These are phyloP conservation scores for Colletes latitarsis DNA, from an alignment of 1,140 invertebrate genomes.

Conservation along the genomic window DNA sequence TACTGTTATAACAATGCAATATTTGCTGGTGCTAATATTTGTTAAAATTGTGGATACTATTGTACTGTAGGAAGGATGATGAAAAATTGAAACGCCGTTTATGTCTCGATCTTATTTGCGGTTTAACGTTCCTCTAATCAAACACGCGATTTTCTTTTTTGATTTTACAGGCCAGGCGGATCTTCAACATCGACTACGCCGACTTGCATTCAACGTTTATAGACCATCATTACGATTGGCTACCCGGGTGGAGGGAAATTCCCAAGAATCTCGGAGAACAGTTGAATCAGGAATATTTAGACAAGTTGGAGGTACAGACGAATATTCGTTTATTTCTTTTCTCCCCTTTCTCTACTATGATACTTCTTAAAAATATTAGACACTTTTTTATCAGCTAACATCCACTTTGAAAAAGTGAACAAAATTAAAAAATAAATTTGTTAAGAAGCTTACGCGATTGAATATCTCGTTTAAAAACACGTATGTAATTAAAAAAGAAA, in stretches of 20 bases:
- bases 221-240: conserved; percentile 81
- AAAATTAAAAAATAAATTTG: too few species aligned
- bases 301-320: conserved; percentile 77
- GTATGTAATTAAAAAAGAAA: too few species aligned
- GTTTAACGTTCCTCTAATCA: neutral
- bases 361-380: too few species aligned
- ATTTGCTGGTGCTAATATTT: too few species aligned
- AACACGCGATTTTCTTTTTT: conserved; percentile 53
- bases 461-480: too few species aligned
- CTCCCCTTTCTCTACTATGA: too few species aligned
- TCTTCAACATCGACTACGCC: conserved; percentile 80
- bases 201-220: conserved; percentile 80
- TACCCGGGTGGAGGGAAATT: conserved; percentile 78
- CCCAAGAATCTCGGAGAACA: conserved; percentile 81
- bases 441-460: too few species aligned
- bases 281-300: conserved; percentile 75
- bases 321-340: neutral
- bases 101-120: conserved; percentile 1
- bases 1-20: too few species aligned
- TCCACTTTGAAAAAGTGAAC: too few species aligned
- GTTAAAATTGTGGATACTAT: conserved; percentile 2
- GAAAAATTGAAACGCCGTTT: neutral
- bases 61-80: conserved; percentile 22
- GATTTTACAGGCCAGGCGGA: conserved; percentile 80
- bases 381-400: too few species aligned